phyloP scores from a whole-genome alignment of 30 jellyfish, hydroid and myxozoan genomes.

The Chrysaora quinquecirrha region DNA sequence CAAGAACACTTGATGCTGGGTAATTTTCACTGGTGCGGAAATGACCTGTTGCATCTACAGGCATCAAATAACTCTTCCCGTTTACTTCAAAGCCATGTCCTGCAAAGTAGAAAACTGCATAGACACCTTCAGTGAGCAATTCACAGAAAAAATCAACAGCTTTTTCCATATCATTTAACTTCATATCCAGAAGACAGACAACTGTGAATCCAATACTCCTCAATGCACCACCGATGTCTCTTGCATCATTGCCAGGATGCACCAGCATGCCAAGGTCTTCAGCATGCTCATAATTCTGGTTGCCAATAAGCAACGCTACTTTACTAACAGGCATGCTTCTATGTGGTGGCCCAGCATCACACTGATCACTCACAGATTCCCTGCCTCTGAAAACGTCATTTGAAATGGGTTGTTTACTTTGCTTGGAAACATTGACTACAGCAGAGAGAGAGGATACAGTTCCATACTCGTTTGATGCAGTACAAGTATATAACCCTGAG shows the following conservation, averaged over 20 bases:
- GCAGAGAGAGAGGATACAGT: constrained; percentile 71
- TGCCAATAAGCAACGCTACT: constrained; percentile 87
- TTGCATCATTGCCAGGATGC: constrained; percentile 89
- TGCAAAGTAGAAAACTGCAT: constrained; percentile 90
- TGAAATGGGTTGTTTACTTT: constrained; percentile 1
- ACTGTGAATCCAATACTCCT: constrained; percentile 78
- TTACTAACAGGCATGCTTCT: constrained; percentile 70
- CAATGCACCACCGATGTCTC: constrained; percentile 80
- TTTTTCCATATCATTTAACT: constrained; percentile 56
- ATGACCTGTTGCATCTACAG: constrained; percentile 80
- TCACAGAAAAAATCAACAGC: constrained; percentile 75
- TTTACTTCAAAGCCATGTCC: constrained; percentile 94
- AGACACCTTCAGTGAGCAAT: constrained; percentile 59
- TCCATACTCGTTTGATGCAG: constrained; percentile 73
- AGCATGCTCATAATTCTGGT: constrained; percentile 59
- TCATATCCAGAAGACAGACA: constrained; percentile 76
- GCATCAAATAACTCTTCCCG: constrained; percentile 90
- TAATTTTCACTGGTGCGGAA: constrained; percentile 61
- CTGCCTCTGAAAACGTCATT: constrained; percentile 35
- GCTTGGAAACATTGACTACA: constrained; percentile 28
- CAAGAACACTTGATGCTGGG: constrained; percentile 67
- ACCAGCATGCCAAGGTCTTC: constrained; percentile 78
- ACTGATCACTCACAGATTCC: constrained; percentile 14
- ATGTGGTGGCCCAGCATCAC: neutral
- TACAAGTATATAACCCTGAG: constrained; percentile 72